These are phyloP conservation scores for Acanthurus leucopareius DNA, from an alignment of 2,797 vertebrate genomes.

Conservation along the genomic window DNA sequence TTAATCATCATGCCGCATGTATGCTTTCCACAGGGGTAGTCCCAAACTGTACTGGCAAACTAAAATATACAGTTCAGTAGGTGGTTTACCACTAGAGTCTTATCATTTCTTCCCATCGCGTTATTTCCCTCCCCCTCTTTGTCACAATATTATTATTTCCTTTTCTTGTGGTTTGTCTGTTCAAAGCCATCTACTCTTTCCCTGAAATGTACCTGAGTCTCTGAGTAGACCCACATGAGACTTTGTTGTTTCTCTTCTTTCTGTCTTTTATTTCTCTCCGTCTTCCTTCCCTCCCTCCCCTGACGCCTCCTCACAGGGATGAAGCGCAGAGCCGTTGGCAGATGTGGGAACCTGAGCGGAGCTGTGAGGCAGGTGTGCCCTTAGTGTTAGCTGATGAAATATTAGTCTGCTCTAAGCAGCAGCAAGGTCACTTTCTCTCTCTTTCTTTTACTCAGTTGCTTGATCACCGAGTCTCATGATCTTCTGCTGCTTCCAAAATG, in stretches of 20 bases:
- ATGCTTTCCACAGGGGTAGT: conserved; percentile 9
- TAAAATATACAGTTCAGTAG: conserved; percentile 2
- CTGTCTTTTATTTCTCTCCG: conserved; percentile 32
- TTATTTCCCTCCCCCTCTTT: not conserved
- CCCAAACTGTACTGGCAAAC: not conserved
- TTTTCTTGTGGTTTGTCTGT: conserved; percentile 25
- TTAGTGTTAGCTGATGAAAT: conserved; percentile 74
- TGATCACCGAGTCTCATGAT: conserved; percentile 1
- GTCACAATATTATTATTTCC: conserved; percentile 15
- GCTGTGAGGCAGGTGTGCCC: conserved; percentile 75
- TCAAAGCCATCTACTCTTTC: conserved; percentile 53
- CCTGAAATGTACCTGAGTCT: conserved; percentile 46
- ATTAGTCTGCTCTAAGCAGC: conserved; percentile 54
- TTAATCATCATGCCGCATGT: not conserved
- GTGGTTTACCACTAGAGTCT: conserved; percentile 34
- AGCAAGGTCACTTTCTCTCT: conserved; percentile 64
- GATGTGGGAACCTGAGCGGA: conserved; percentile 62
- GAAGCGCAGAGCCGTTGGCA: conserved; percentile 67
- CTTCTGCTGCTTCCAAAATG: conserved; percentile 16
- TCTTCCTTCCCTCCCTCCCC: conserved; percentile 41
- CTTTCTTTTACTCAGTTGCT: not conserved
- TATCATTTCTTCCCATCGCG: conserved; percentile 6
- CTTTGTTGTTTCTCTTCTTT: conserved; percentile 42
- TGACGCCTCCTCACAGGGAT: conserved; percentile 55
- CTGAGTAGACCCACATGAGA: conserved; percentile 44